Evolutionary conservation across 2,888 invertebrate genomes (phyloP).

Genomic region (Amblyteles armatorius): DNA sequence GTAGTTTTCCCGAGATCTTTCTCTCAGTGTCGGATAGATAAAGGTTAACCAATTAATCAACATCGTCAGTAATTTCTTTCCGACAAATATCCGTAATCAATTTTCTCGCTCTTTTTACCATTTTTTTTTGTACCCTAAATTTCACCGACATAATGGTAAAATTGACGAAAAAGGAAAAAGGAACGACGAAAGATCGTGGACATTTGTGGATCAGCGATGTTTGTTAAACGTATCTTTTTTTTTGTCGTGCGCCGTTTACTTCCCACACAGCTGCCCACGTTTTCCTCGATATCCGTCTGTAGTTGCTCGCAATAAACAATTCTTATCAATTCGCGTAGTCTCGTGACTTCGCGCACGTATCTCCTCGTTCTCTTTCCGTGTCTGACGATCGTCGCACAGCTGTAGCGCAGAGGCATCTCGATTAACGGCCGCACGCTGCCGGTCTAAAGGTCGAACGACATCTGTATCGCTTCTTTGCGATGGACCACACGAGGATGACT

Average conservation of each 20-base stretch:
- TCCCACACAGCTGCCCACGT: neutral
- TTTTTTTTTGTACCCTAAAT: neutral
- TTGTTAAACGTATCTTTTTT: neutral
- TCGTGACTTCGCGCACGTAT: neutral
- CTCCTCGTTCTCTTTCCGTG: neutral
- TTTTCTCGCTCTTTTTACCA: neutral
- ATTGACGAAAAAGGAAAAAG: neutral
- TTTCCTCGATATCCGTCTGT: neutral
- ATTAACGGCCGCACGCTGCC: neutral
- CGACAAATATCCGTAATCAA: neutral
- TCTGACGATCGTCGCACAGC: constrained; percentile 15
- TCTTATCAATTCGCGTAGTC: constrained; percentile 8
- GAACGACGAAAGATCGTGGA: neutral
- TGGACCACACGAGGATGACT: neutral
- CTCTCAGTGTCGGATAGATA: no score
- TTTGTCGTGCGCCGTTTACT: neutral
- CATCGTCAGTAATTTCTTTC: neutral
- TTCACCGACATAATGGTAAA: neutral
- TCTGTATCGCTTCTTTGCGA: neutral
- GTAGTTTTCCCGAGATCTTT: neutral
- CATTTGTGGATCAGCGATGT: neutral
- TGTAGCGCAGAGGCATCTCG: constrained; percentile 6
- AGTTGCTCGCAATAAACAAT: constrained; percentile 8
- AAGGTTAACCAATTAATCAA: neutral
- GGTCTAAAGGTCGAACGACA: constrained; percentile 1